Conservation (phyloP, 2,888 invertebrate genomes). For the Sphaerophoria rueppellii region DNA sequence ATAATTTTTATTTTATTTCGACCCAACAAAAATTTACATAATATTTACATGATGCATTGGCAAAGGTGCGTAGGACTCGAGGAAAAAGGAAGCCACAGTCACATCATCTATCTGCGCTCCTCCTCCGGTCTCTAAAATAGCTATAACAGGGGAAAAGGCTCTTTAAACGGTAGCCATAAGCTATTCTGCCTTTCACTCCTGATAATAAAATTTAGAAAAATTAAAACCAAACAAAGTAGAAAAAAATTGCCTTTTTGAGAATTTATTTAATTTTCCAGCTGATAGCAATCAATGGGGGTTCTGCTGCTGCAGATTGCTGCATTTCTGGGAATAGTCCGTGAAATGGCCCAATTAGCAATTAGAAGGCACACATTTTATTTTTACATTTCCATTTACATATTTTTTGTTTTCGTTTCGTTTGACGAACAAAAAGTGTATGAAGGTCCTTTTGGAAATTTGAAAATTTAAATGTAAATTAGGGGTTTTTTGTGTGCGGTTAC, state of each 20-base stretch:
- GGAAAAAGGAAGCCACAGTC: not conserved
- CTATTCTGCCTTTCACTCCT: conserved; percentile 55
- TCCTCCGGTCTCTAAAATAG: not conserved
- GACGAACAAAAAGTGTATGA: not conserved
- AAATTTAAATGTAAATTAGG: conserved; percentile 50
- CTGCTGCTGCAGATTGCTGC: conserved; percentile 49
- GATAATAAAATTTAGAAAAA: conserved; percentile 28
- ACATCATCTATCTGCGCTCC: not conserved
- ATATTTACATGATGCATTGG: conserved; percentile 33
- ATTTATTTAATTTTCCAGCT: conserved; percentile 61
- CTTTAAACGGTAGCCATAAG: conserved; percentile 69
- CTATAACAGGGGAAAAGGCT: conserved; percentile 3
- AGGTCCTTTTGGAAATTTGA: not conserved
- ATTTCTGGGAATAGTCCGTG: conserved; percentile 70
- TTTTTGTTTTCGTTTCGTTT: too few relatives aligned
- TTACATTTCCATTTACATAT: not conserved
- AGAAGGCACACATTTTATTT: conserved; percentile 47
- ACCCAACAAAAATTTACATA: conserved; percentile 60
- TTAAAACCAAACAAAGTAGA: conserved; percentile 6
- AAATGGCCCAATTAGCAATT: conserved; percentile 74
- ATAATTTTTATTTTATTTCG: conserved; percentile 54
- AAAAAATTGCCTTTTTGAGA: conserved; percentile 48
- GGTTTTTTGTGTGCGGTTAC: conserved; percentile 32
- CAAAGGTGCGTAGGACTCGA: not conserved
- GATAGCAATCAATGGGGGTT: conserved; percentile 44